A percentile compares a stretch with the other conserved stretches of the same genome.
phyloP scores from a whole-genome alignment of 2,797 vertebrate genomes.

The Toxotes lorentzi region DNA sequence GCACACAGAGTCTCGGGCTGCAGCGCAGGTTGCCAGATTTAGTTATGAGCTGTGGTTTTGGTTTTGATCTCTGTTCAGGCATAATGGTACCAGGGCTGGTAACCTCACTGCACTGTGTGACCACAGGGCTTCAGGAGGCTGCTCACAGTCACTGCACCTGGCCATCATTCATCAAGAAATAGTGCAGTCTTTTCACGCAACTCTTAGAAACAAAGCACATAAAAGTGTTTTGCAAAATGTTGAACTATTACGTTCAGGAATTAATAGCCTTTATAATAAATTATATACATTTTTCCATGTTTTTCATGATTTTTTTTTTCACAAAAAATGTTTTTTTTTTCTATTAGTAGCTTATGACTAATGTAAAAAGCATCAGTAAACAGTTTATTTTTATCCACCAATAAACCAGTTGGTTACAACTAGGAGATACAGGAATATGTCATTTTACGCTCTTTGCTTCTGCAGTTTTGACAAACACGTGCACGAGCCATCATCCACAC shows the following conservation, averaged over 20 bases:
- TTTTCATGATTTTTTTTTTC: neutral
- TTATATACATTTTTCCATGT: too few relatives aligned
- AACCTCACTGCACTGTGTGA: neutral
- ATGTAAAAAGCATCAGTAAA: neutral
- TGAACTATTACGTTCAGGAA: neutral
- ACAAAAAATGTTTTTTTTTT: too few relatives aligned
- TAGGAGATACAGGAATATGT: too few relatives aligned
- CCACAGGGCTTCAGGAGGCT: neutral
- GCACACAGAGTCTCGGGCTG: neutral
- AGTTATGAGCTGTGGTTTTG: neutral
- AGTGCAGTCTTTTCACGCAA: neutral
- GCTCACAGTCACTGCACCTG: neutral
- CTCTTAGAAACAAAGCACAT: neutral
- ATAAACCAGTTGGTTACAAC: neutral
- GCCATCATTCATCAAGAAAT: neutral
- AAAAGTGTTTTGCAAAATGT: neutral
- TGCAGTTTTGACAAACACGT: too few relatives aligned
- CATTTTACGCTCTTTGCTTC: neutral
- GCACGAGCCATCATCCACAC: constrained; percentile 17
- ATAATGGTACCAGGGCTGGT: neutral
- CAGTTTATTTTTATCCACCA: neutral
- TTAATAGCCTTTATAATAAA: neutral
- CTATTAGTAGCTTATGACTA: neutral
- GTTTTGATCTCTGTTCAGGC: neutral
- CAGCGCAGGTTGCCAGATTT: neutral